These are phyloP conservation scores for Basileuterus tristriatus DNA, from an alignment of 2,797 vertebrate species.

Conservation along the genomic window DNA sequence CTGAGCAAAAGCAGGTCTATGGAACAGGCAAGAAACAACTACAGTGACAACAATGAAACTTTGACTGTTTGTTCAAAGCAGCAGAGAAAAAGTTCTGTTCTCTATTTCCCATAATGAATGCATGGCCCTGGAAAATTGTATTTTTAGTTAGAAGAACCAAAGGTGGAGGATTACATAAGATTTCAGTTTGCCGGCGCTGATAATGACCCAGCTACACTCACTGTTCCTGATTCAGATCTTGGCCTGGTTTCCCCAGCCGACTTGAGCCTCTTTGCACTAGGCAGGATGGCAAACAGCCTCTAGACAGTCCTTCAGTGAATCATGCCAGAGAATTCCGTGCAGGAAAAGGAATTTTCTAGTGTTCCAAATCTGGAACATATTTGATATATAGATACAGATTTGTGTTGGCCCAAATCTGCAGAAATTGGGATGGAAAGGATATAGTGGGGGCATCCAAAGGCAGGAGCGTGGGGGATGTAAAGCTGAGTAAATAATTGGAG, in stretches of 20 bases:
- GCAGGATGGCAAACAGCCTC: neutral
- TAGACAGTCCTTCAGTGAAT: neutral
- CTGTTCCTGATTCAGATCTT: neutral
- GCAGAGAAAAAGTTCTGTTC: neutral
- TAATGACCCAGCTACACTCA: neutral
- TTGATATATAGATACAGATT: neutral
- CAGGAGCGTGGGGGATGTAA: rapidly evolving
- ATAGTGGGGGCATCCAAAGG: neutral
- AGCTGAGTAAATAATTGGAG: neutral
- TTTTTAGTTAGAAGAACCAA: neutral
- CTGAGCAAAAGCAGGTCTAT: rapidly evolving
- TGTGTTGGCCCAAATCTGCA: neutral
- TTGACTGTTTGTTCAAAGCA: neutral
- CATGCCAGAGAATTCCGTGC: neutral
- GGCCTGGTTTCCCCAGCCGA: neutral
- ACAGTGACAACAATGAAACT: neutral
- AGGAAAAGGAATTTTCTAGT: neutral
- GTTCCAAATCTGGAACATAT: neutral
- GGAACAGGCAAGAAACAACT: neutral
- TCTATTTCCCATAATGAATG: neutral
- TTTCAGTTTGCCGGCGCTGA: neutral
- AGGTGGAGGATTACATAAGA: rapidly evolving
- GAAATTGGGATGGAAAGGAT: neutral
- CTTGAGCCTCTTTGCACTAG: rapidly evolving
- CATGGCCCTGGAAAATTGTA: neutral